Conservation (phyloP, 2,113 vertebrate genomes). For the Apodemus sylvaticus region DNA sequence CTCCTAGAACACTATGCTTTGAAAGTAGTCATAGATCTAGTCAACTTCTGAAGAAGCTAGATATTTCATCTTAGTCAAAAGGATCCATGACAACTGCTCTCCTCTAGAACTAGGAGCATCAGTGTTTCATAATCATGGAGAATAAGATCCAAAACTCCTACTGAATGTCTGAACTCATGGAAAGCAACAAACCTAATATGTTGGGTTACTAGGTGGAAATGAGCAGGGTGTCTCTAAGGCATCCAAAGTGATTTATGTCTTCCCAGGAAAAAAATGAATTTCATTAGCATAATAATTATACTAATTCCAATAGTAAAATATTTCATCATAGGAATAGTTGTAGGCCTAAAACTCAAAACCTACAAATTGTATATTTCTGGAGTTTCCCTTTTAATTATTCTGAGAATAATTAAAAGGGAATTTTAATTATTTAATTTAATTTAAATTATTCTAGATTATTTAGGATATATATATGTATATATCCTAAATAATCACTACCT, state of each 20-base stretch:
- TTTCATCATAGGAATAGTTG: not conserved
- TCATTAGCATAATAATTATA: too few species aligned
- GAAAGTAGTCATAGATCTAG: not conserved
- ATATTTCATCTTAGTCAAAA: not conserved
- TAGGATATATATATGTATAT: too few species aligned
- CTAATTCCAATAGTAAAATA: not conserved
- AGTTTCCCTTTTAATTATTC: not conserved
- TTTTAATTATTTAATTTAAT: too few species aligned
- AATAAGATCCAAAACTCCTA: not conserved
- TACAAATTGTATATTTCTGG: not conserved
- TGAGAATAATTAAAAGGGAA: too few species aligned
- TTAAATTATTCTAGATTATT: too few species aligned
- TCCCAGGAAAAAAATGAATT: too few species aligned
- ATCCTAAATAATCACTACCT: not conserved
- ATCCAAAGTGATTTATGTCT: not conserved
- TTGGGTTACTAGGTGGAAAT: not conserved
- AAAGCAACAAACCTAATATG: not conserved
- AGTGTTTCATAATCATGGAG: accelerated
- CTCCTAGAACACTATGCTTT: not conserved
- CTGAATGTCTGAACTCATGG: accelerated
- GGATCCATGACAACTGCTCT: not conserved
- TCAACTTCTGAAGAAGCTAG: not conserved
- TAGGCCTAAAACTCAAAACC: not conserved
- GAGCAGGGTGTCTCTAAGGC: not conserved
- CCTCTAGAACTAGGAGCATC: not conserved